Base-by-base conservation (phyloP, 2,888 invertebrate genomes). In the Drosophila multiciliata region DNA sequence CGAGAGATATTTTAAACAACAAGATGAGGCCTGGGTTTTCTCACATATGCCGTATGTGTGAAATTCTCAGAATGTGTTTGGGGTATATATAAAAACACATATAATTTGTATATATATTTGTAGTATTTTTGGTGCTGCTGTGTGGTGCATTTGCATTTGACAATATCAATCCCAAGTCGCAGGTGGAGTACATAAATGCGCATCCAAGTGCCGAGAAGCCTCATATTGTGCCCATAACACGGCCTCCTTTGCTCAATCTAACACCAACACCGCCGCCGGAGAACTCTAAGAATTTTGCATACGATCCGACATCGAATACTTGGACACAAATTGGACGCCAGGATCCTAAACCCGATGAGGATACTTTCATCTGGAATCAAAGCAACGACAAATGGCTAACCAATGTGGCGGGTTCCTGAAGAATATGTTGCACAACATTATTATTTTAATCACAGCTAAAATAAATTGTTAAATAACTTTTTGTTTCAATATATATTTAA, bases 311-410 rank as follows among this genome's bases (percentile, higher is more conserved):
- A 38, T 66, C 83, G 1, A 70, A 90, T 54, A 80, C 82, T n/a
- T 92, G 92, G 92, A 87, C 88, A 2, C 45, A 69, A 35, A 62
- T 92, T 0, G 83, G 80, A 12, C 71, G 83, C 1, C 75, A 66
- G 7, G 91, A 91, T 73, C 90, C 91, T 2, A 75, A 73, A 53
- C 90, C 92, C 3, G 75, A 73, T 7, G 90, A 90, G 29, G 91
- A 73, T 12, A 83, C 88, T 11, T 67, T 92, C 3, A 26, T 90
- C 12, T 92, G 92, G 92, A 92, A 92, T 78, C 92, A 92, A 67
- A 89, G 73, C 75, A 92, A 92, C 45, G 92, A 92, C 77, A 92
- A 92, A 61, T 92, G 91, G 91, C 68, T 92, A n/a, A 92, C 92
- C 70, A 82, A 78, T 26, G 50, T 40, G n/a, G 76, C 66, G 11